Percentiles rank a stretch among this genome's conserved stretches.
Evolutionary conservation across 2,113 vertebrate genomes (phyloP).

Genomic region (Acanthisitta chloris): DNA sequence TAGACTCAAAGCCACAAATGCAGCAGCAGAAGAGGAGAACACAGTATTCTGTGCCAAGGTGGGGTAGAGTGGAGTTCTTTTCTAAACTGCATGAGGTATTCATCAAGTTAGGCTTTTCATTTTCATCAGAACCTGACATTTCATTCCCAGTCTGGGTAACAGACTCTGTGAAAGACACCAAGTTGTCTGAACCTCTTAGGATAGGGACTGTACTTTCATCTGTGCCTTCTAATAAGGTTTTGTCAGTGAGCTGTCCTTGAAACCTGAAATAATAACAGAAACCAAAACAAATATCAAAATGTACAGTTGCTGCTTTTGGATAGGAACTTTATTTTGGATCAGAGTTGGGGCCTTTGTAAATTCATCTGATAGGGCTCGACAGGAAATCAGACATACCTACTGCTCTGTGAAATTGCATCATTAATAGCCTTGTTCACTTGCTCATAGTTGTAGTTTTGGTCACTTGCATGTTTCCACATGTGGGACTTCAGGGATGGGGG

Average conservation of each 20-base stretch:
- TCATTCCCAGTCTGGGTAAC: constrained; percentile 39
- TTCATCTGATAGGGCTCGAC: neutral
- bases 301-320: neutral
- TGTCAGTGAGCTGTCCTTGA: constrained; percentile 69
- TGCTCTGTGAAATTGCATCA: constrained; percentile 94
- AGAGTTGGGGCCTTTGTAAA: neutral
- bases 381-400: constrained; percentile 76
- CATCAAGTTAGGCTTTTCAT: constrained; percentile 59
- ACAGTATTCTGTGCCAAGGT: constrained; percentile 85
- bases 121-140: constrained; percentile 54
- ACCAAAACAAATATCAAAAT: neutral
- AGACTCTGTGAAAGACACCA: constrained; percentile 54
- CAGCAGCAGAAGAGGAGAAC: constrained; percentile 96
- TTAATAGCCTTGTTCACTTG: constrained; percentile 98
- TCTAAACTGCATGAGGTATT: constrained; percentile 68
- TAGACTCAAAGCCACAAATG: constrained; percentile 96
- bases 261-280: constrained; percentile 60
- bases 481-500: constrained; percentile 97
- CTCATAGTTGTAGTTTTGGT: constrained; percentile 99
- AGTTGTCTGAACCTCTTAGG: constrained; percentile 67
- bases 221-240: constrained; percentile 41
- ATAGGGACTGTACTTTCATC: constrained; percentile 58
- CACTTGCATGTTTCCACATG: constrained; percentile 99
- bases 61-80: constrained; percentile 55
- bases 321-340: neutral